These are phyloP conservation scores for Plectrocnemia conspersa DNA, from an alignment of 1,140 invertebrate genomes.

Conservation along the genomic window DNA sequence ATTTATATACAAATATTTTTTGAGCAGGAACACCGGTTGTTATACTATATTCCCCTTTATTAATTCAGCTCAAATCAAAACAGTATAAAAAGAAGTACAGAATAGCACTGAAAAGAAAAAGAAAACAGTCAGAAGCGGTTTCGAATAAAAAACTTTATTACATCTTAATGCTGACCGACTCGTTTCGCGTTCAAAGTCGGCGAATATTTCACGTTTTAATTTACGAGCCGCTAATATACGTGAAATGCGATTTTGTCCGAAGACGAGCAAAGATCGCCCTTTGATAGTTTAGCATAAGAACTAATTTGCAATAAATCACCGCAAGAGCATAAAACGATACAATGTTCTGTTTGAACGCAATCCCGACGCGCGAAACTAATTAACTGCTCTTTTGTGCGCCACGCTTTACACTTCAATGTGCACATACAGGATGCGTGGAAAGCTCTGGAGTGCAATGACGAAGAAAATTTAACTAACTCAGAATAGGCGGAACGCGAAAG, in stretches of 20 bases:
- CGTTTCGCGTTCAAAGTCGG: background rate
- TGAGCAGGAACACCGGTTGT: too few species aligned
- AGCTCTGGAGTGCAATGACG: too few species aligned
- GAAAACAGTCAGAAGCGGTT: too few species aligned
- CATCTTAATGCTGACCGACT: background rate
- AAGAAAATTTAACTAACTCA: too few species aligned
- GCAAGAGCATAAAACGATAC: background rate
- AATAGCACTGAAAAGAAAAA: too few species aligned
- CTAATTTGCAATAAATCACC: conserved; percentile 6
- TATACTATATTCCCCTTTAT: too few species aligned
- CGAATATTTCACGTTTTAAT: conserved; percentile 16
- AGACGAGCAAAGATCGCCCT: background rate
- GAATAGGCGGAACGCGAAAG: too few species aligned
- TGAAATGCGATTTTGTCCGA: conserved; percentile 22
- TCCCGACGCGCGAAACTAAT: background rate
- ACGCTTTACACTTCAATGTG: background rate
- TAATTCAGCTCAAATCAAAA: too few species aligned
- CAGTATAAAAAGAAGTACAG: too few species aligned
- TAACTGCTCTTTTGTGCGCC: background rate
- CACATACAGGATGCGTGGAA: too few species aligned
- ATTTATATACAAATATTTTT: too few species aligned
- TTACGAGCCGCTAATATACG: conserved; percentile 31
- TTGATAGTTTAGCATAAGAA: background rate
- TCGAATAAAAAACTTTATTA: conserved; percentile 3
- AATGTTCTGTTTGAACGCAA: conserved; percentile 3